These are phyloP conservation scores for Todiramphus saurophagus DNA, from an alignment of 2,113 vertebrate genomes.

Conservation along the genomic window DNA sequence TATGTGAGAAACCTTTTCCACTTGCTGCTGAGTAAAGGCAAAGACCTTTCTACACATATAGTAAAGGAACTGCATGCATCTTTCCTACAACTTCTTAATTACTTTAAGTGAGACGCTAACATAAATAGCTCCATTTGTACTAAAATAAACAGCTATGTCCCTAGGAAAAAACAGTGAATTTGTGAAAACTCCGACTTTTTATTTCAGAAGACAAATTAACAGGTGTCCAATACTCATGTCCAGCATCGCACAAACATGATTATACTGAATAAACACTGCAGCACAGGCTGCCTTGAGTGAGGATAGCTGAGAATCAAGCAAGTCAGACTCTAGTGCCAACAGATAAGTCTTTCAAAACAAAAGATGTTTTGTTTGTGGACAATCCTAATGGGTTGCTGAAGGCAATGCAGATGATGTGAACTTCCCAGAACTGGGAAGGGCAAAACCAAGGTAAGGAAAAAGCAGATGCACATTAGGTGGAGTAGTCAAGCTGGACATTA, in stretches of 20 bases:
- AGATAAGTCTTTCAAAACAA: not conserved
- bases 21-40: not conserved
- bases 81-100: not conserved
- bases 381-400: not conserved
- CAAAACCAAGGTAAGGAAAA: not conserved
- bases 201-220: not conserved
- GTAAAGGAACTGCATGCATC: not conserved
- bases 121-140: not conserved
- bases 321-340: not conserved
- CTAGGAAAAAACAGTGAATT: not conserved
- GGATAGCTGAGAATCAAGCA: not conserved
- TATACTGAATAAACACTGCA: not conserved
- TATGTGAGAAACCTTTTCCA: not conserved
- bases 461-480: not conserved
- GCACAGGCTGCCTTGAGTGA: not conserved
- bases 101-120: not conserved
- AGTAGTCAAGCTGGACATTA: not conserved
- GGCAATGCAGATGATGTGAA: not conserved
- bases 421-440: not conserved
- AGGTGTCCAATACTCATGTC: not conserved
- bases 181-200: not conserved
- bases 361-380: slow-evolving; percentile 13
- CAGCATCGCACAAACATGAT: not conserved
- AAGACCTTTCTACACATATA: not conserved
- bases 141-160: not conserved